Evolutionary conservation across 1,140 invertebrate species (phyloP), one percentile per base, ranked within the genome.

Genomic region (Apis florea): DNA sequence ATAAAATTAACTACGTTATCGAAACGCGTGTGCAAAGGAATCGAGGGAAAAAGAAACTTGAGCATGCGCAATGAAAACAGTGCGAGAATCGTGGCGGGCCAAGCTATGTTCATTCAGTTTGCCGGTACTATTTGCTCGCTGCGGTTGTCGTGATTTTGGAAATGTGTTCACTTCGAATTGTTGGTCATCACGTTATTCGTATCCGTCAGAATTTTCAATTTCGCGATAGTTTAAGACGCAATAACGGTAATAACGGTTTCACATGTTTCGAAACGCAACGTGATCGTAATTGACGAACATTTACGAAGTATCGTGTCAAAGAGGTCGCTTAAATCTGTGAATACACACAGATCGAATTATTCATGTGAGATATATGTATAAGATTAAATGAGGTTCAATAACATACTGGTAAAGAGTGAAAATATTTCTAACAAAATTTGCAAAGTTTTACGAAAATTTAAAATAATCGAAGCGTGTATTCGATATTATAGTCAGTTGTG

Each of bases 51-150:
- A 64, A 40, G 56, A 21, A 68, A 11, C 66, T 56, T 51, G 76
- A 87, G 89, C 88, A 79, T 89, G 90, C 88, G 79, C 47, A 3
- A 6, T 10, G 66, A 13, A 54, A 53, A 61, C 63, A 59, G 40
- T 70, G 75, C 67, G 85, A 83, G 86, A 80, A 80, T 88, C 82
- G 79, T 80, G 83, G 85, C 76, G 69, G 83, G 79, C 81, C 58
- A 64, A 85, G 85, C 61, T 64, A 66, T 63, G 49, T 79, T 74
- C 79, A 87, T 88, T 88, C 86, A 91, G 90, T 91, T 87, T 85
- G 80, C 78, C 89, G 89, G 86, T 82, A 90, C 88, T 86, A 90
- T 90, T 89, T 88, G 90, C 67, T 75, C 84, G 89, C 71, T 76
- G 76, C 86, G 86, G 85, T 90, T 66, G 75, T 68, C 51, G 24